phyloP scores from a whole-genome alignment of 2,888 invertebrate genomes.

The Mantis religiosa region DNA sequence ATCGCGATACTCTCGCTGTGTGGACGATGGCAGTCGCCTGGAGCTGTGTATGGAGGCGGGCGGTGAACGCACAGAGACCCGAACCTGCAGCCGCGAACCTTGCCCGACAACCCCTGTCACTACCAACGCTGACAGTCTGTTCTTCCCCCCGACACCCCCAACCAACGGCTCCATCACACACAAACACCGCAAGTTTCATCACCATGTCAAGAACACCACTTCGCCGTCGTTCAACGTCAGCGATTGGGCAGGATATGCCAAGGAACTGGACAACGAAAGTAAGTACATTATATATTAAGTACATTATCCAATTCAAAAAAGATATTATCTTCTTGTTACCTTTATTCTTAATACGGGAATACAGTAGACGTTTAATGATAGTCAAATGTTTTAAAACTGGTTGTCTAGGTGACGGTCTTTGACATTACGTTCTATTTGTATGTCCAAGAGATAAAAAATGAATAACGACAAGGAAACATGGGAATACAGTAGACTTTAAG shows the following conservation, averaged over 20 bases:
- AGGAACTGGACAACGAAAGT: not conserved
- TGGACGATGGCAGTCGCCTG: conserved; percentile 34
- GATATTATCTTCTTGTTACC: no score
- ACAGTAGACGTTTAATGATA: no score
- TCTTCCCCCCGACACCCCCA: not conserved
- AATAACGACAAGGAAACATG: no score
- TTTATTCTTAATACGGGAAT: no score
- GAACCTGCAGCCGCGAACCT: conserved; percentile 35
- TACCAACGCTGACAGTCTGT: not conserved
- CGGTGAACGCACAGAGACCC: conserved; percentile 35
- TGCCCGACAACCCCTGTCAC: conserved; percentile 25
- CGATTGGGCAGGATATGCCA: not conserved
- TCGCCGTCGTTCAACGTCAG: not conserved
- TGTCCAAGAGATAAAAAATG: no score
- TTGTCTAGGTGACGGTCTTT: no score
- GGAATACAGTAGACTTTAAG: no score
- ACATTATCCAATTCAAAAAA: no score
- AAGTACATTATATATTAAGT: not conserved
- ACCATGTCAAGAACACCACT: not conserved
- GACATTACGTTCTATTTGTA: no score
- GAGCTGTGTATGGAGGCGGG: conserved; percentile 37
- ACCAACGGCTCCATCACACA: not conserved
- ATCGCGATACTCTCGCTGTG: conserved; percentile 36
- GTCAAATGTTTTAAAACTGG: no score
- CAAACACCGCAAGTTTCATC: not conserved